Percentiles rank a stretch among this genome's conserved stretches.
Evolutionary conservation across 1,140 invertebrate genomes (phyloP).

Genomic region (Sycophila sp.): DNA sequence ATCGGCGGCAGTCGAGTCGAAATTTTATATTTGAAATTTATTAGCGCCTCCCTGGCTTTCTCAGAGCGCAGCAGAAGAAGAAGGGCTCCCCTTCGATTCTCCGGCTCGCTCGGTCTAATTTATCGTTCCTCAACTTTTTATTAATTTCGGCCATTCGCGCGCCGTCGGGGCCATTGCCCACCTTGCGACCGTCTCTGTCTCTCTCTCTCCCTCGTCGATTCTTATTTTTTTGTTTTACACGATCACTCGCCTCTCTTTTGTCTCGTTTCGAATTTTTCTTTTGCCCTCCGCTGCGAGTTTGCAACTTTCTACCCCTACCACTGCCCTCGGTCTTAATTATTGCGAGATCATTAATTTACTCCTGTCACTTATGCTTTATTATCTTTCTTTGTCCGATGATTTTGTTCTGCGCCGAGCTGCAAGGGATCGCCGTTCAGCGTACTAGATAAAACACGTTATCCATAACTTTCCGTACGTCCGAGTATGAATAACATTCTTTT

Average conservation of each 20-base stretch:
- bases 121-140: slow-evolving; percentile 55
- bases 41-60: slow-evolving; percentile 35
- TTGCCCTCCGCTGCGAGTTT: slow-evolving; percentile 10
- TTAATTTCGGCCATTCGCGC: slow-evolving; percentile 51
- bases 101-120: slow-evolving; percentile 47
- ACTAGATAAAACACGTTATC: too few species aligned
- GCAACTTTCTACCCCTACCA: background rate
- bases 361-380: slow-evolving; percentile 17
- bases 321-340: slow-evolving; percentile 29
- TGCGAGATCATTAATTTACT: slow-evolving; percentile 25
- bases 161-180: slow-evolving; percentile 35
- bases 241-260: background rate
- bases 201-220: background rate
- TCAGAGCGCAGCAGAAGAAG: background rate
- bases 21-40: slow-evolving; percentile 54
- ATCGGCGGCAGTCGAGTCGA: slow-evolving; percentile 31
- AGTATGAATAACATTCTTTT: too few species aligned
- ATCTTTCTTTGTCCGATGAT: background rate
- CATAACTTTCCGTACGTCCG: too few species aligned
- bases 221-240: background rate
- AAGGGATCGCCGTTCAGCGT: too few species aligned
- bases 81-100: background rate
- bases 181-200: background rate
- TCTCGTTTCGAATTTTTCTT: slow-evolving; percentile 21
- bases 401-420: too few species aligned